Evolutionary conservation across 2,888 invertebrate species (phyloP).

Genomic region (Microctonus brassicae): DNA sequence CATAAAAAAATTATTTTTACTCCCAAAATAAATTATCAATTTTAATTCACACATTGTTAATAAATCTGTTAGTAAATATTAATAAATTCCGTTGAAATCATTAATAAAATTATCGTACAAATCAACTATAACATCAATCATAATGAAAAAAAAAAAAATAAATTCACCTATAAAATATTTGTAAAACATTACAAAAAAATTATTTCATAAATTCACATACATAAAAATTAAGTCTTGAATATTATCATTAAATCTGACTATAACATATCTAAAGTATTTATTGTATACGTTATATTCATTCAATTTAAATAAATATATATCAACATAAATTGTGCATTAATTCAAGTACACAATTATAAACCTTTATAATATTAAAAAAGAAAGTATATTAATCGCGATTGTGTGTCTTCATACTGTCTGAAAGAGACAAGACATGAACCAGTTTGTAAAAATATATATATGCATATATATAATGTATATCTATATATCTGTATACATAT

Average conservation of each 20-base stretch:
- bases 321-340: too few relatives aligned
- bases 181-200: background rate
- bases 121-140: background rate
- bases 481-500: background rate
- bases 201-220: background rate
- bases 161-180: too few relatives aligned
- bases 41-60: background rate
- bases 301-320: too few relatives aligned
- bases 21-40: too few relatives aligned
- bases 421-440: slow-evolving; percentile 41
- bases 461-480: background rate
- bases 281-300: too few relatives aligned
- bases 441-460: slow-evolving; percentile 27
- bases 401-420: slow-evolving; percentile 37
- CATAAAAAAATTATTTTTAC: too few relatives aligned
- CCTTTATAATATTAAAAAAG: background rate
- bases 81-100: background rate
- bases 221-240: background rate
- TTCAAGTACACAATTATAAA: too few relatives aligned
- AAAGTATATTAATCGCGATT: slow-evolving; percentile 23
- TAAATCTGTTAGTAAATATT: background rate
- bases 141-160: too few relatives aligned
- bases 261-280: background rate
- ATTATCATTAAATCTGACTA: background rate
- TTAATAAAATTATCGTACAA: background rate